Percentiles rank a stretch among this genome's conserved stretches.
phyloP scores from a whole-genome alignment of 2,888 invertebrate genomes.

The Notodonta ziczac region DNA sequence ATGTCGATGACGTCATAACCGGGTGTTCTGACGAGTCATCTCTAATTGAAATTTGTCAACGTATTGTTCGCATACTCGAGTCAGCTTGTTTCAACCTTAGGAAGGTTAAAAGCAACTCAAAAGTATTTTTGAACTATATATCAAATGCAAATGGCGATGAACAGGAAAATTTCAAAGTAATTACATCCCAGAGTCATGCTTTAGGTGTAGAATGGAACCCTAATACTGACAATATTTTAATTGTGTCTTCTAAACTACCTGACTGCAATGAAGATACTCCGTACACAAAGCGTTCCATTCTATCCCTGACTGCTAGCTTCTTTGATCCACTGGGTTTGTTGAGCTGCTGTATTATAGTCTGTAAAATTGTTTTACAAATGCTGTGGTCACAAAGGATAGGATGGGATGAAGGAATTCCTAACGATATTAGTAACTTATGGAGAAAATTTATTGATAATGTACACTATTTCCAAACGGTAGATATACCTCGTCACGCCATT shows the following conservation, averaged over 20 bases:
- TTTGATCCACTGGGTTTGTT: slow-evolving; percentile 12
- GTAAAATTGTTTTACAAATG: slow-evolving; percentile 4
- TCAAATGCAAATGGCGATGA: not conserved
- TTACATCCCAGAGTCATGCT: not conserved
- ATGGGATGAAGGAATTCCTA: slow-evolving; percentile 12
- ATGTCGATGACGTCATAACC: not conserved
- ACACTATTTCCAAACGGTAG: slow-evolving; percentile 5
- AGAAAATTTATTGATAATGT: slow-evolving; percentile 10
- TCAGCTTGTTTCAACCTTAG: slow-evolving; percentile 8
- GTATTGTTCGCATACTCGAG: not conserved
- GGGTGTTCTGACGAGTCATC: not conserved
- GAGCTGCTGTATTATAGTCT: not conserved
- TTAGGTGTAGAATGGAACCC: slow-evolving; percentile 10
- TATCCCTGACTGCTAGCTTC: slow-evolving; percentile 7
- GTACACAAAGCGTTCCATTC: slow-evolving; percentile 11
- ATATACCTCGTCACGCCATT: slow-evolving; percentile 7
- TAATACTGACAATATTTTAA: slow-evolving; percentile 9
- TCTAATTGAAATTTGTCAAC: not conserved
- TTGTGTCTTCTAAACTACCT: slow-evolving; percentile 7
- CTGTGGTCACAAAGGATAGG: slow-evolving; percentile 7
- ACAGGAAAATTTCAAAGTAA: slow-evolving; percentile 5
- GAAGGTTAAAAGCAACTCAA: slow-evolving; percentile 10
- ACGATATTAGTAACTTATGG: not conserved
- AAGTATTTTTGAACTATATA: not conserved
- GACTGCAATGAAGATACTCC: slow-evolving; percentile 6